Conservation (phyloP, 1,140 invertebrate genomes). For the Papilio helenus region DNA sequence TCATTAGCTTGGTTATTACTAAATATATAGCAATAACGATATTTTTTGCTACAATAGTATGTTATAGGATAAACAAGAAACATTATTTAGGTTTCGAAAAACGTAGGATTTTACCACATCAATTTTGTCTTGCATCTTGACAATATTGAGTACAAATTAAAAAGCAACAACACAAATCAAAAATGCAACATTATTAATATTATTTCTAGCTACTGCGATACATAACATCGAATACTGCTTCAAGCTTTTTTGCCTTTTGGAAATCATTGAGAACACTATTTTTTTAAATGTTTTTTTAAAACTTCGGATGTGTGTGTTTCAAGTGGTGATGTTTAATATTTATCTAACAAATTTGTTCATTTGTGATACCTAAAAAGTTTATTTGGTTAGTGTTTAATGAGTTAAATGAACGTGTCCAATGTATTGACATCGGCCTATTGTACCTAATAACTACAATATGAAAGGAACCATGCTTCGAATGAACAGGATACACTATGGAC, state of each 20-base stretch:
- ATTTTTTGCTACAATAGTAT: neutral
- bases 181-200: no score
- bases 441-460: slow-evolving; percentile 60
- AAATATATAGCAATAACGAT: no score
- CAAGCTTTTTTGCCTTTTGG: neutral
- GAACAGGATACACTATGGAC: slow-evolving; percentile 46
- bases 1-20: neutral
- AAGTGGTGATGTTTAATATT: neutral
- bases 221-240: no score
- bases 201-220: no score
- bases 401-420: slow-evolving; percentile 37
- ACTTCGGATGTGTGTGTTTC: neutral
- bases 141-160: neutral
- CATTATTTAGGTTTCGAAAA: no score
- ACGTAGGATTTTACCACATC: no score
- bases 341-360: neutral
- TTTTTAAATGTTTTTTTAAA: neutral
- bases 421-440: slow-evolving; percentile 66
- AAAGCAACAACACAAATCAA: no score
- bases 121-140: neutral
- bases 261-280: neutral
- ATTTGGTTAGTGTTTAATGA: slow-evolving; percentile 10
- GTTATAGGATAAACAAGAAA: neutral
- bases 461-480: slow-evolving; percentile 61
- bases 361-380: neutral